Evolutionary conservation across 23 tunicate species (phyloP).

Genomic region (Aplidium turbinatum): DNA sequence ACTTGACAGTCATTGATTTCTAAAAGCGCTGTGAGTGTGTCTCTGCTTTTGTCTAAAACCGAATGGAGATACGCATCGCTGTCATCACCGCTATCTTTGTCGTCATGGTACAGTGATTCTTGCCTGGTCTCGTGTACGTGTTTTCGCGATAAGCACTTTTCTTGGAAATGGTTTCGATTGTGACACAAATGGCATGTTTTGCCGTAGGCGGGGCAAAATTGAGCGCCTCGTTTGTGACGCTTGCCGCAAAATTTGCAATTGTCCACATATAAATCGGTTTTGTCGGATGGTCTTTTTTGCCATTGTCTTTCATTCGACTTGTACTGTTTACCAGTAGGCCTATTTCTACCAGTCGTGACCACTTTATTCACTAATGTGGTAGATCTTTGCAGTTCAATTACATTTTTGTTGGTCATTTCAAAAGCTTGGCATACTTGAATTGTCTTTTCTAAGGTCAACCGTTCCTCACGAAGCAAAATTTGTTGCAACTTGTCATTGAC

Average conservation of each 20-base stretch:
- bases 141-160: background rate
- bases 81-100: background rate
- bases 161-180: slow-evolving; percentile 8
- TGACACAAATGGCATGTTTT: slow-evolving; percentile 13
- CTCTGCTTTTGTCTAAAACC: background rate
- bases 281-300: too few relatives aligned
- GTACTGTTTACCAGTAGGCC: too few relatives aligned
- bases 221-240: background rate
- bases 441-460: slow-evolving; percentile 12
- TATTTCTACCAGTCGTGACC: too few relatives aligned
- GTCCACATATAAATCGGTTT: background rate
- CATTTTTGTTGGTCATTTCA: slow-evolving; percentile 6
- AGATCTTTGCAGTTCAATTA: slow-evolving; percentile 3
- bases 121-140: background rate
- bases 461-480: slow-evolving; percentile 11
- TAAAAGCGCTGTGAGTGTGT: slow-evolving; percentile 13
- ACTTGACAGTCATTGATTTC: slow-evolving; percentile 16
- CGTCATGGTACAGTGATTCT: too few relatives aligned
- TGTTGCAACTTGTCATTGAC: slow-evolving; percentile 19
- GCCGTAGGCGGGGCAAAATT: slow-evolving; percentile 13
- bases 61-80: slow-evolving; percentile 19
- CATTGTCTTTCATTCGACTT: too few relatives aligned
- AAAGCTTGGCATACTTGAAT: slow-evolving; percentile 22
- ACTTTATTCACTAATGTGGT: background rate
- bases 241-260: slow-evolving; percentile 20